Base-by-base conservation (phyloP, 2,113 vertebrate species). In the Leucopsar rothschildi region DNA sequence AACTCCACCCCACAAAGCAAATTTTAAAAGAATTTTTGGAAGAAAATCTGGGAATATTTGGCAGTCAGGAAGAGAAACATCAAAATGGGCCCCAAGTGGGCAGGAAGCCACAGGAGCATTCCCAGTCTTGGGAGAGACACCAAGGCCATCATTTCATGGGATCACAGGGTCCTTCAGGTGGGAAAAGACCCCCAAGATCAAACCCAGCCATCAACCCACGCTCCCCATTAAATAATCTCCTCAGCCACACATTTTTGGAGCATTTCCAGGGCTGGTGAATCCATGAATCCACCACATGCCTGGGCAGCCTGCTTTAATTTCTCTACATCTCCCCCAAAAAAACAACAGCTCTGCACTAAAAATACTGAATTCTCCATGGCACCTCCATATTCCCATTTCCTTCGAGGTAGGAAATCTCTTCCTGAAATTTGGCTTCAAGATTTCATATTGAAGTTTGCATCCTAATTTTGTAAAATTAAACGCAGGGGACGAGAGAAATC, bases 171-270 rank as follows among this genome's bases (percentile, higher is more conserved):
- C 47, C 12, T 40, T 11, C 2, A 31, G 17, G 17, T 1, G 35
- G 55, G 70, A 35, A 55, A 42, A 61, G 15, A 2, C 8, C 23
- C 28, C 25, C 47, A 31, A 27, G 17, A 27, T 19, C 47, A 20
- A 55, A 4, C 6, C 24, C 65, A 35, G 18, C 15, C 39, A 35
- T 12, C 40, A 29, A 0, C 5, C 35, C 35, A 15, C 0, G 0
- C 15, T 64, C 35, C 12, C 35, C 59, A 21, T 8, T 3, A 7
- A 65, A 44, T 15, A 29, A 55, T 1, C 10, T 16, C 25, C 70
- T 42, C 25, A 22, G 15, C n/a, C 53, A 47, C 24, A 10, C 9
- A 0, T 29, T 61, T 47, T 18, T 12, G 10, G n/a, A 31, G 1
- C 47, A 3, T 4, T 61, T 40, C 61, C 78, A 47, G 20, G 55